Conservation (phyloP, 1,140 invertebrate genomes). For the Bicyclus anynana region DNA sequence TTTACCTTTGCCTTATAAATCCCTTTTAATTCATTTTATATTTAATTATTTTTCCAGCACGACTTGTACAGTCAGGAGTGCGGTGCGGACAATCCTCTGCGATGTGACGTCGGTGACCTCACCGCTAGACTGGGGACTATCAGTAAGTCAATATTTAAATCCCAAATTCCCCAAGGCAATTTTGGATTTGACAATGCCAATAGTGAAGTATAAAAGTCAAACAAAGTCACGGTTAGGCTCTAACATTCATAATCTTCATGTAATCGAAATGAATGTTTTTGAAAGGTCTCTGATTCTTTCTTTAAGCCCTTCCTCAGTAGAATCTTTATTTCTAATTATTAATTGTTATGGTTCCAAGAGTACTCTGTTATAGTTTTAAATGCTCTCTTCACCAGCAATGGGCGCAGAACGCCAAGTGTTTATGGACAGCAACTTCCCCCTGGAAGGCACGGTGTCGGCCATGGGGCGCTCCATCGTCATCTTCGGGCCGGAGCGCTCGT, state of each 20-base stretch:
- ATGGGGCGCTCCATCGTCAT: slow-evolving; percentile 92
- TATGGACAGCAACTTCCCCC: slow-evolving; percentile 91
- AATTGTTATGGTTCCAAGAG: no score
- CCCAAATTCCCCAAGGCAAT: no score
- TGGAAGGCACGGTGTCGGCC: slow-evolving; percentile 86
- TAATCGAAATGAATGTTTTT: no score
- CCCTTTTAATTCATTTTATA: no score
- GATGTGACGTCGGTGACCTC: slow-evolving; percentile 96
- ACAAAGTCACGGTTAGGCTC: no score
- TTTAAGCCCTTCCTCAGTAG: no score
- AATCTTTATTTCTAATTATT: no score
- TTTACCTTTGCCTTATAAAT: no score
- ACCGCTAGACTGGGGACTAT: slow-evolving; percentile 91
- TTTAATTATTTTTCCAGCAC: slow-evolving; percentile 73
- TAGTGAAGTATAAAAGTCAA: no score
- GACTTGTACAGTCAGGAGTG: slow-evolving; percentile 93
- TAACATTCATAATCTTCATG: no score
- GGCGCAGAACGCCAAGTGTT: slow-evolving; percentile 88
- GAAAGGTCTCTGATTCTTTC: no score
- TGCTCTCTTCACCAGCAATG: slow-evolving; percentile 76
- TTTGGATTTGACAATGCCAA: no score
- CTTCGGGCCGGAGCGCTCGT: slow-evolving; percentile 84
- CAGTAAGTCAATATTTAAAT: slow-evolving; percentile 43
- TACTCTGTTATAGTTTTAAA: background rate
- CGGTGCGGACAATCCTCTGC: slow-evolving; percentile 88